These are phyloP conservation scores for Drosophila albomicans DNA, from an alignment of 1,140 invertebrate genomes.

Conservation along the genomic window DNA sequence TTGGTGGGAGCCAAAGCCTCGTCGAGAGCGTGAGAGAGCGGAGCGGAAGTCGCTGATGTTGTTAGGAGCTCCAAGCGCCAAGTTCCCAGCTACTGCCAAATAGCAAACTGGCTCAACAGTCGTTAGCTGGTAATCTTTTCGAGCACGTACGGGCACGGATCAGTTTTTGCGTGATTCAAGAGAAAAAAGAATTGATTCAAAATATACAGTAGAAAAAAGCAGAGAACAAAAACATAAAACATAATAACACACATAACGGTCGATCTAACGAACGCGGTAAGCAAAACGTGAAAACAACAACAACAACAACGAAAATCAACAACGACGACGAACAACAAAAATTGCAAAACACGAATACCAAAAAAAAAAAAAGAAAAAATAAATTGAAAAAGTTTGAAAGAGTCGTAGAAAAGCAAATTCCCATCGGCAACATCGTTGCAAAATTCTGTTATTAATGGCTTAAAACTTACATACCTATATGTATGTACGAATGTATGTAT, in stretches of 20 bases:
- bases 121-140: conserved; percentile 68
- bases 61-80: conserved; percentile 21
- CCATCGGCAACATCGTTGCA: no score
- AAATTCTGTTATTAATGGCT: no score
- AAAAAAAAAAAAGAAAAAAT: not conserved
- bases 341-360: not conserved
- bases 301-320: not conserved
- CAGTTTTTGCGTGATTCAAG: conserved; percentile 37
- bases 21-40: conserved; percentile 1
- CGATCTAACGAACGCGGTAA: conserved; percentile 10
- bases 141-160: conserved; percentile 73
- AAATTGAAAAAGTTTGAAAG: no score
- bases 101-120: conserved; percentile 51
- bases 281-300: not conserved
- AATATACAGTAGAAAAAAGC: conserved; percentile 16
- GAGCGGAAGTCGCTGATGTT: conserved; percentile 35
- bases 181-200: conserved; percentile 21
- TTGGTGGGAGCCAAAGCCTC: conserved; percentile 22
- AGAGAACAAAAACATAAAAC: conserved; percentile 13
- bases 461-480: no score
- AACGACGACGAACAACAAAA: not conserved
- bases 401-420: no score
- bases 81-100: conserved; percentile 27
- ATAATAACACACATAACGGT: conserved; percentile 12
- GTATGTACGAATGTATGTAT: no score